Evolutionary conservation across 2,888 invertebrate genomes (phyloP), one percentile per base, ranked within the genome.

Genomic region (Tridacna crocea): DNA sequence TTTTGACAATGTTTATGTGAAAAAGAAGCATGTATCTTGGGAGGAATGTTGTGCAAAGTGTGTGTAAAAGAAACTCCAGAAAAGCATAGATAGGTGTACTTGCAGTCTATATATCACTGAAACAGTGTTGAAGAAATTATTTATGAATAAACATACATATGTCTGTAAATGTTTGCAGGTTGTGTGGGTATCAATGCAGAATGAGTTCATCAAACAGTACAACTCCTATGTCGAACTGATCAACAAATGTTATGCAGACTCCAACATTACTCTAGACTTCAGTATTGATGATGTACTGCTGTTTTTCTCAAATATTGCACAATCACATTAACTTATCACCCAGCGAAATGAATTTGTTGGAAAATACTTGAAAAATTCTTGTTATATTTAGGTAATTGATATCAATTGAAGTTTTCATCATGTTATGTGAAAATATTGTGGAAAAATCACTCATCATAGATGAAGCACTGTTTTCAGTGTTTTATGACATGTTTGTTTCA

Each of bases 181-280:
- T 74, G 99, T 99, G 80, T 99, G 99, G 99, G 96, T 98, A 93
- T 98, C 98, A 91, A 99, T 99, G 99, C 99, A 99, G 95, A 98
- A 99, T 94, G 99, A 99, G 95, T 99, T 99, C 95, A 97, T 99
- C 91, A 97, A 97, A 90, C 99, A 99, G 94, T 98, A 99, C 95
- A 98, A 97, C 94, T 96, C 97, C 91, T 96, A 99, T 90, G 98
- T 99, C 95, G 97, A 97, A 90, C 96, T 98, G 89, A 98, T 99
- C 93, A 97, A 97, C 92, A 96, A 98, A 90, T 99, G 99, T 95
- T 99, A 99, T 95, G 98, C 99, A 19, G 99, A 98, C 87, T 97
- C 99, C 68, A 98, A 98, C 95, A 97, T 99, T 87, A 96, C 96
- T 79, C 95, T 99, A 90, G 99, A 99, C 94, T 99, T 99, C 94